Conservation (phyloP, 2,888 invertebrate genomes). For the Drosophila nr. perissopoda region DNA sequence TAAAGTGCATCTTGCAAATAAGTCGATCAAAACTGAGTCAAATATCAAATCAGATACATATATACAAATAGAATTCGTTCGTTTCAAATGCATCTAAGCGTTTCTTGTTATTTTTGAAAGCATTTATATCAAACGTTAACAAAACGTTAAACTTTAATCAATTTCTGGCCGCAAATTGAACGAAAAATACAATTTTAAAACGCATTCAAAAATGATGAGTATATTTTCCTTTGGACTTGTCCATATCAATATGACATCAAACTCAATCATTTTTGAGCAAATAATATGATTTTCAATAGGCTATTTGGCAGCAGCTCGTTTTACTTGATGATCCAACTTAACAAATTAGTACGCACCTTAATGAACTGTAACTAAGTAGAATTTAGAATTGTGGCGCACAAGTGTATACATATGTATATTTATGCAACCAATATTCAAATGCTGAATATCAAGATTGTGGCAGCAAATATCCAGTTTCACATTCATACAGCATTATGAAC, state of each 20-base stretch:
- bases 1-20: not conserved
- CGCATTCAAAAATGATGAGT: not conserved
- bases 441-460: conserved; percentile 12
- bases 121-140: not conserved
- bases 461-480: not conserved
- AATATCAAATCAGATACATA: not conserved
- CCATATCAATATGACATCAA: not conserved
- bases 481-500: not conserved
- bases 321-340: not conserved
- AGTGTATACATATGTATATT: not conserved
- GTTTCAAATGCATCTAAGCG: not conserved
- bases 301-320: not conserved
- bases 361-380: conserved; percentile 3
- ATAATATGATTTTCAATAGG: not conserved
- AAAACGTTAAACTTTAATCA: not conserved
- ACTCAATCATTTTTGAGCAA: not conserved
- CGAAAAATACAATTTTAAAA: not conserved
- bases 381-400: not conserved
- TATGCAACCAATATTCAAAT: conserved; percentile 9
- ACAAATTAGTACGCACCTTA: conserved; percentile 1
- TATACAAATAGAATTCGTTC: not conserved
- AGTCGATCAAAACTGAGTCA: not conserved
- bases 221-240: not conserved
- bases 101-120: not conserved
- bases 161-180: not conserved